A percentile compares a stretch with the other conserved stretches of the same genome.
Evolutionary conservation across 1,140 invertebrate genomes (phyloP).

Genomic region (Drosophila equinoxialis): DNA sequence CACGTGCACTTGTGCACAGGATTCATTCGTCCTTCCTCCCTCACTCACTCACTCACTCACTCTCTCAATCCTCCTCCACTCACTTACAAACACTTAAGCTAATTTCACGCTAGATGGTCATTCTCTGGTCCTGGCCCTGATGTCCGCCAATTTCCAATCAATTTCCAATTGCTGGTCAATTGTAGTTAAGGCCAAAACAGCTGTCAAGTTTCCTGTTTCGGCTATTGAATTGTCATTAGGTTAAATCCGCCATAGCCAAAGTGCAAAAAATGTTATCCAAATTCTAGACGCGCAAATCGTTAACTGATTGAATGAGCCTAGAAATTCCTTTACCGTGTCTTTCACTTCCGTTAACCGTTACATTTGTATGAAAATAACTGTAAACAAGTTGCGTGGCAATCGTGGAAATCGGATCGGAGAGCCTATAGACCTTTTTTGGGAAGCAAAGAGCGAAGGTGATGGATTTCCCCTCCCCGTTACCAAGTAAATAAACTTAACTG

Average conservation of each 20-base stretch:
- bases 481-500: constrained; percentile 10
- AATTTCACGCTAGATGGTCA: constrained; percentile 68
- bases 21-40: neutral
- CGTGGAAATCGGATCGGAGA: constrained; percentile 57
- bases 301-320: neutral
- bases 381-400: constrained; percentile 75
- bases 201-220: constrained; percentile 43
- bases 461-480: constrained; percentile 23
- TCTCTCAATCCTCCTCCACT: neutral
- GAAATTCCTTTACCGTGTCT: constrained; percentile 18
- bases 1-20: constrained; percentile 55
- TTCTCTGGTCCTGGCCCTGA: constrained; percentile 3
- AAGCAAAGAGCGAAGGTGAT: neutral
- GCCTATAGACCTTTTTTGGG: neutral
- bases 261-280: neutral
- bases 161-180: constrained; percentile 32
- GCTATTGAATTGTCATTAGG: constrained; percentile 67
- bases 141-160: constrained; percentile 43
- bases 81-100: constrained; percentile 69
- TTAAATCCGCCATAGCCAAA: constrained; percentile 6
- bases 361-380: constrained; percentile 55
- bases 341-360: constrained; percentile 25
- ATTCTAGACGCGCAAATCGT: neutral
- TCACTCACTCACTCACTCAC: constrained; percentile 12
- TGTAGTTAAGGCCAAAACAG: constrained; percentile 37